These are phyloP conservation scores for Norana najaformis DNA, from an alignment of 2,888 invertebrate species.

Conservation along the genomic window DNA sequence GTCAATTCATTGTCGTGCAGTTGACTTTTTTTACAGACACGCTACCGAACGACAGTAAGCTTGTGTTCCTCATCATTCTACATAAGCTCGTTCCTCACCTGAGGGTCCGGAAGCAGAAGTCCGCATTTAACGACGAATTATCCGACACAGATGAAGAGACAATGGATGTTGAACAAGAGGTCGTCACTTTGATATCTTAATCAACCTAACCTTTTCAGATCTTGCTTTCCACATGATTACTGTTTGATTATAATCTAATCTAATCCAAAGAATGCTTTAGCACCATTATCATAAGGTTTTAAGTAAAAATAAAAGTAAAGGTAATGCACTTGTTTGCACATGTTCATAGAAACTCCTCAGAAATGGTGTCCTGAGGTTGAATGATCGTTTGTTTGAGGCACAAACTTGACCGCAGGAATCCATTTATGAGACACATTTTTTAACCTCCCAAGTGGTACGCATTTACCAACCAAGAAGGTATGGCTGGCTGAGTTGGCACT, in stretches of 20 bases:
- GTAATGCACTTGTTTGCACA: too few relatives aligned
- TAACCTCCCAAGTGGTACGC: too few relatives aligned
- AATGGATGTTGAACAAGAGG: not conserved
- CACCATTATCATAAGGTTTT: too few relatives aligned
- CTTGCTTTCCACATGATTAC: not conserved
- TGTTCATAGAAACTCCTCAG: too few relatives aligned
- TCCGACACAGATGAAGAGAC: constrained; percentile 8
- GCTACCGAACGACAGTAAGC: not conserved
- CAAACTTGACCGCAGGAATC: too few relatives aligned
- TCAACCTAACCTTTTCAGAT: not conserved
- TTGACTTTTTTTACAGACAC: not conserved
- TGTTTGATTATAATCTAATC: not conserved
- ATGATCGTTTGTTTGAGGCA: too few relatives aligned
- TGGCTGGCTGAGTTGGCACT: too few relatives aligned
- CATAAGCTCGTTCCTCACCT: constrained; percentile 9
- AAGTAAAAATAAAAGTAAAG: too few relatives aligned
- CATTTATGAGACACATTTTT: too few relatives aligned
- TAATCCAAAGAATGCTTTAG: too few relatives aligned
- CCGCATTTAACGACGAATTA: not conserved
- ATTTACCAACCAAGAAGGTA: too few relatives aligned
- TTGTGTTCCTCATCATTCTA: not conserved
- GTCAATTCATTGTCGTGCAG: not conserved
- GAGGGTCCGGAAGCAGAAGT: not conserved
- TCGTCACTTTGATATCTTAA: not conserved
- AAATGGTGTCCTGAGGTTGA: too few relatives aligned